Conservation (phyloP, 92 coral and sea anemone species). For the Epizoanthus ramosus region DNA sequence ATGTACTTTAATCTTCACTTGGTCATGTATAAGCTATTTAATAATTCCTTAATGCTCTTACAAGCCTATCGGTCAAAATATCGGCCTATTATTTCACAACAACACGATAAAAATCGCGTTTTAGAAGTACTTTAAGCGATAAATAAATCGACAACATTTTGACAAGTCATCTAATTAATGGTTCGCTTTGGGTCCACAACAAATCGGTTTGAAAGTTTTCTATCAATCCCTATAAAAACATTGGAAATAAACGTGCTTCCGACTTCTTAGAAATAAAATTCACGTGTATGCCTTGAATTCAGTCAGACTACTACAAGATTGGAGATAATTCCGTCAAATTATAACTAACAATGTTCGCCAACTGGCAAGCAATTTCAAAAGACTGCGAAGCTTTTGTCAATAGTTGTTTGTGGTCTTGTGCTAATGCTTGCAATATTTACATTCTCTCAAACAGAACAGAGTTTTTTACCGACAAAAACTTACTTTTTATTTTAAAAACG, state of each 20-base stretch:
- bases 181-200: constrained; percentile 1
- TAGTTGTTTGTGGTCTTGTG: constrained; percentile 5
- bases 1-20: no score
- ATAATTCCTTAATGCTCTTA: neutral
- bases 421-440: constrained; percentile 4
- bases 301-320: no score
- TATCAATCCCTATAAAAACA: neutral
- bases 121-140: constrained; percentile 2
- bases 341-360: neutral
- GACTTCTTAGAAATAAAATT: no score
- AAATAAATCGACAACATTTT: constrained; percentile 19
- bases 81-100: constrained; percentile 11
- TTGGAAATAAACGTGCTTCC: no score
- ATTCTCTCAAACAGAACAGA: constrained; percentile 6
- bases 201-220: neutral
- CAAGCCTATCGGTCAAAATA: constrained; percentile 11
- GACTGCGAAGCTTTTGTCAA: constrained; percentile 3
- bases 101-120: constrained; percentile 22
- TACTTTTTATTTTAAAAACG: neutral
- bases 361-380: neutral
- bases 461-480: neutral
- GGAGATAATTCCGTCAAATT: neutral
- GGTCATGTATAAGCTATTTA: neutral
- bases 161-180: constrained; percentile 7
- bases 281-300: neutral